Percentiles rank a stretch among this genome's conserved stretches.
Evolutionary conservation across 2,888 invertebrate species (phyloP).

Genomic region (Phanerotoma sp.): DNA sequence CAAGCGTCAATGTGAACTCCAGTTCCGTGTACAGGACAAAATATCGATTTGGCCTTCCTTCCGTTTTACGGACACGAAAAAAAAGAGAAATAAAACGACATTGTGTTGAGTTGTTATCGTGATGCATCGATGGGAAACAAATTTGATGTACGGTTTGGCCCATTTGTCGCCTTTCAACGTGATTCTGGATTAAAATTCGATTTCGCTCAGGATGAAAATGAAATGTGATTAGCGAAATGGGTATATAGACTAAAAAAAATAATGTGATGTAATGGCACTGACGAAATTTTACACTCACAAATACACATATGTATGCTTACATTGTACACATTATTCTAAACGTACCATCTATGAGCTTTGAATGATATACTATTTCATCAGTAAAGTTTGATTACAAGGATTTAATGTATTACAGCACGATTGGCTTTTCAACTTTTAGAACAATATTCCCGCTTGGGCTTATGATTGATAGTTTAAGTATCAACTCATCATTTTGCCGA

Average conservation of each 20-base stretch:
- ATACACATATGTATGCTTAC: background rate
- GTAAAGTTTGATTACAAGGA: slow-evolving; percentile 3
- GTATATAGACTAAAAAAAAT: slow-evolving; percentile 1
- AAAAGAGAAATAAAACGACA: slow-evolving; percentile 13
- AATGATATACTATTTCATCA: slow-evolving; percentile 1
- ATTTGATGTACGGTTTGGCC: slow-evolving; percentile 20
- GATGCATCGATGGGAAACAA: slow-evolving; percentile 21
- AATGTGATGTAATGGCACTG: background rate
- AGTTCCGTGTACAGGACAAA: slow-evolving; percentile 11
- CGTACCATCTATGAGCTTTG: background rate
- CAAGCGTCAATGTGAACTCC: background rate
- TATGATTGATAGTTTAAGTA: slow-evolving; percentile 14
- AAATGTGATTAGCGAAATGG: slow-evolving; percentile 5
- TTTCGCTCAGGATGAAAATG: background rate
- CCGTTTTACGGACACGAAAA: slow-evolving; percentile 8
- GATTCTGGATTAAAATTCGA: slow-evolving; percentile 14
- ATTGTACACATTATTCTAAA: too few species aligned
- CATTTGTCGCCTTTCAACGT: slow-evolving; percentile 20
- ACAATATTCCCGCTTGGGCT: slow-evolving; percentile 3
- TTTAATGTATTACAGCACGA: slow-evolving; percentile 21
- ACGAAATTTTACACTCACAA: slow-evolving; percentile 3
- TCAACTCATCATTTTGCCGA: background rate
- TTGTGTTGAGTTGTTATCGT: slow-evolving; percentile 19
- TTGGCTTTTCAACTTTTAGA: slow-evolving; percentile 18
- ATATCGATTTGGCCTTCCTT: slow-evolving; percentile 22